Base-by-base conservation (phyloP, 2,888 invertebrate species). In the Meiosimyza decipiens region DNA sequence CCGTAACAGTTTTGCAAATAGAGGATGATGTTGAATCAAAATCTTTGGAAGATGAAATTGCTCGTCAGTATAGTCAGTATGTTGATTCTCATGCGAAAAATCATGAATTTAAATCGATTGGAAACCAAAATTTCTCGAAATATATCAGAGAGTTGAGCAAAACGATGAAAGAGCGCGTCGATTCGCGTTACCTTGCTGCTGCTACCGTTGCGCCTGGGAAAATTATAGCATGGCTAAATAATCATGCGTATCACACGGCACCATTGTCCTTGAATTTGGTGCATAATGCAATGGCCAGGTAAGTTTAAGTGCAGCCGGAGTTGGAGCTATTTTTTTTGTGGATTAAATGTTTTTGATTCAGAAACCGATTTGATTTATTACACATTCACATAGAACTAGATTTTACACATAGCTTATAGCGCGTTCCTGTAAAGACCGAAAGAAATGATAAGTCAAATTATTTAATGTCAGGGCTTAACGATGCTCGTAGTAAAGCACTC, bases 1-100 rank as follows among this genome's bases (percentile, higher is more conserved):
- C 81, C 0, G 80, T 80, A 12, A 82, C 85, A 1, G 78, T 86
- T 0, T 60, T 86, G 64, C 84, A 85, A 47, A 52, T 28, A 3
- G 6, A 71, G 0, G 47, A 71, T 0, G 40, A 81, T 0, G 2
- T 72, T 2, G 72, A 64, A 6, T 49, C 40, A 0, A 9, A 51
- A 2, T 73, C 76, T 0, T n/a, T 76, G 54, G 74, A 64, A 60
- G 50, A 52, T 2, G 16, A 62, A 1, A 76, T 76, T n/a, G 67
- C 71, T 22, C 12, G 40, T 22, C 64, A 74, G 28, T 78, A 76
- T 28, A 69, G 66, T 22, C 5, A 11, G 9, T n/a, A 75, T 0
- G 50, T 77, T n/a, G 6, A 67, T 0, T 62, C 72, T 0, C 60
- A 55, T 40, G 68, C 67, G 6, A 9, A 28, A 0, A 11, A 33